Base-by-base conservation (phyloP, 2,113 vertebrate genomes). In the Epinephelus moara region DNA sequence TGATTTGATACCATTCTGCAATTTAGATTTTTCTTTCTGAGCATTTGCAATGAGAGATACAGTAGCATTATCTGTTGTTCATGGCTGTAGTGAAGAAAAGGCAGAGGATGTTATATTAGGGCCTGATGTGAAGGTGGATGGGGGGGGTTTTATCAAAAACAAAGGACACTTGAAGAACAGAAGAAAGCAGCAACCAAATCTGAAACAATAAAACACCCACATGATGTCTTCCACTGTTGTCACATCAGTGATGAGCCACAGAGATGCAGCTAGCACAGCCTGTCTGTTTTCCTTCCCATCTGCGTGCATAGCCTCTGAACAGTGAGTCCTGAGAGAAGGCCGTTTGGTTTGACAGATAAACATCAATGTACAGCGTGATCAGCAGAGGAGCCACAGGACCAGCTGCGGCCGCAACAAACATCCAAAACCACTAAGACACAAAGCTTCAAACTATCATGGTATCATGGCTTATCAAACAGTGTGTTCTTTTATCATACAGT, bases 331-430 rank as follows among this genome's bases (percentile, higher is more conserved):
- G 80, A 89, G 82, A 81, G 56, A 53, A 80, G 66, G 59, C 17
- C 45, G 0, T 83, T 72, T 57, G 70, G 33, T 84, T 64, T 79
- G 67, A 59, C 25, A 40, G 25, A 59, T 18, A 21, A n/a, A 19
- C 21, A 4, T 15, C 4, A 2, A 52, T 53, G 61, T 70, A 25
- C 53, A 40, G 40, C 10, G 12, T 19, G 25, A 33, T 42, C 1
- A 17, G 50, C 55, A 73, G 60, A 64, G 60, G 30, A 70, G 60
- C 84, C 89, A 82, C 87, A 90, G 85, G 75, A 82, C 87, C 91
- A 84, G 89, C 89, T 90, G 88, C 73, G 81, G 64, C 69, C 69
- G 25, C n/a, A 19, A 30, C 33, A 59, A 15, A 60, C 10, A 30
- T 80, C 49, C 37, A 10, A 11, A 27, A 21, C 25, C 40, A 37